A percentile compares a stretch with the other conserved stretches of the same genome.
phyloP scores from a whole-genome alignment of 30 jellyfish, hydroid and myxozoan genomes.

The Clytia hemisphaerica region DNA sequence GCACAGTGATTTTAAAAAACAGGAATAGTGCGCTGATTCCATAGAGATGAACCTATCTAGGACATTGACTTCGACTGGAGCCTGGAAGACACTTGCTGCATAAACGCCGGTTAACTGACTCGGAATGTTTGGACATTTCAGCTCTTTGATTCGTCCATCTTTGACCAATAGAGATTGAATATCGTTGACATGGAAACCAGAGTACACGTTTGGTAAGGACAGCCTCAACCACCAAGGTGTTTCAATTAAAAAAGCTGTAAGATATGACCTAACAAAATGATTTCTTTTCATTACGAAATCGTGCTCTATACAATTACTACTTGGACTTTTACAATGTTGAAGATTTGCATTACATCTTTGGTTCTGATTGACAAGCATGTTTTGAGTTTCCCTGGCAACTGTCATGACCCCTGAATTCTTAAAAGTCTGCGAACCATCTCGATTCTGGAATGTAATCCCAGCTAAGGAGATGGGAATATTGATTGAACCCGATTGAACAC shows the following conservation, averaged over 20 bases:
- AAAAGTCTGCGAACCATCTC: constrained; percentile 31
- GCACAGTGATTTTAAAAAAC: too few relatives aligned
- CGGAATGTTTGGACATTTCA: too few relatives aligned
- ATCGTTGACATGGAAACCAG: constrained; percentile 43
- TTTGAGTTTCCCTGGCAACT: constrained; percentile 29
- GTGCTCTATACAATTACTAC: constrained; percentile 50
- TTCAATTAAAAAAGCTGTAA: not conserved
- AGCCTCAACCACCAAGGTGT: constrained; percentile 41
- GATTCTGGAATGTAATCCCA: constrained; percentile 37
- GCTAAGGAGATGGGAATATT: constrained; percentile 47
- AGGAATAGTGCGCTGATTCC: too few relatives aligned
- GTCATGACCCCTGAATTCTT: constrained; percentile 38
- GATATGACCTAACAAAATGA: constrained; percentile 28
- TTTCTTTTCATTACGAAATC: constrained; percentile 33
- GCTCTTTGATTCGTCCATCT: constrained; percentile 16
- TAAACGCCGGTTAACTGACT: too few relatives aligned
- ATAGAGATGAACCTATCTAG: too few relatives aligned
- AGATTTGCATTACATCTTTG: constrained; percentile 8
- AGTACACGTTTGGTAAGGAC: constrained; percentile 2
- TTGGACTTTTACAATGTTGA: not conserved
- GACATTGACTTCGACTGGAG: too few relatives aligned
- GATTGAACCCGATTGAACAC: constrained; percentile 16
- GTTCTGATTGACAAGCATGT: constrained; percentile 12
- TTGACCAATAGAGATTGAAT: constrained; percentile 42
- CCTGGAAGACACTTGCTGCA: too few relatives aligned